Base-by-base conservation (phyloP, 2,113 vertebrate genomes). In the Geococcyx californianus region DNA sequence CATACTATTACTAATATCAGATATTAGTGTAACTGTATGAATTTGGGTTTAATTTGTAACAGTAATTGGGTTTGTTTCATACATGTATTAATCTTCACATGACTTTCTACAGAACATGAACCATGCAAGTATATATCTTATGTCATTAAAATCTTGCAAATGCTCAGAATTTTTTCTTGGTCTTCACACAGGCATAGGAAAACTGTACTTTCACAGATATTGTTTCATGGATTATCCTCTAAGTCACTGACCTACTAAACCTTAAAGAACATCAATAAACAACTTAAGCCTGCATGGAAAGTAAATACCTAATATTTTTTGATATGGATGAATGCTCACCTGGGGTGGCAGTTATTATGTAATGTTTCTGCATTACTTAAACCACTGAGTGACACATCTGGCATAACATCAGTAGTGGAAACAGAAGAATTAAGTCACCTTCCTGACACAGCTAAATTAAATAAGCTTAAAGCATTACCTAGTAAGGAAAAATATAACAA, bases 331-430 rank as follows among this genome's bases (percentile, higher is more conserved):
- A 95, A 75, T 18, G 55, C 33, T 82, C n/a, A 51, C 34, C 10
- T 63, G 24, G 33, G 93, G 23, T 52, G 16, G 7, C 73, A 91
- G 69, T 85, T 82, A 90, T 94, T 76, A 55, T 82, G 28, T 64
- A 68, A 85, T 66, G 20, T 69, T 94, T 94, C 87, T 93, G n/a
- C 59, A 72, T 72, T 33, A 6, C 73, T 89, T 91, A 93, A 16
- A 80, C 21, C 42, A 75, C 7, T 28, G 59, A 51, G 25, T 77
- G 60, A 55, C 33, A 87, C 6, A 21, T 69, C 54, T 76, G 44
- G 74, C 29, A 36, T 26, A 78, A 20, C 26, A 73, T 54, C 20
- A 38, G 55, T 21, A 34, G n/a, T 33, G 21, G 45, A 72, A 91
- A 90, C 6, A 54, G 16, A 94, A 88, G 14, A 84, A 92, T 67